phyloP scores from a whole-genome alignment of 2,888 invertebrate species.

The Dryomyza anilis region DNA sequence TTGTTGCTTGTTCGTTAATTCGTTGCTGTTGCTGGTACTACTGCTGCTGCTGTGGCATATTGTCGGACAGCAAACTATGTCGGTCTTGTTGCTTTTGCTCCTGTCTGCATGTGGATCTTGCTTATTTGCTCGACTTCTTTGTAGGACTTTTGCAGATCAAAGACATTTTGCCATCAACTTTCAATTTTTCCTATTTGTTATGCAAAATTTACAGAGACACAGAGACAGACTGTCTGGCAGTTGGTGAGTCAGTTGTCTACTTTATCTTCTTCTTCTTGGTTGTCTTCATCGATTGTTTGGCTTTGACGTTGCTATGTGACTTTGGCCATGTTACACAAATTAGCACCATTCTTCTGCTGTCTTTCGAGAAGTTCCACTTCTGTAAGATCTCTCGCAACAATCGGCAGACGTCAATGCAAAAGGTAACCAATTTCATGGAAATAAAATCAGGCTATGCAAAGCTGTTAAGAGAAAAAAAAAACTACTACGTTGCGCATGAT shows the following conservation, averaged over 20 bases:
- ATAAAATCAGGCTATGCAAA: too few relatives aligned
- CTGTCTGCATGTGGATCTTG: neutral
- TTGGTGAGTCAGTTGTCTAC: neutral
- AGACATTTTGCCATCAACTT: conserved; percentile 17
- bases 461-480: too few relatives aligned
- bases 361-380: too few relatives aligned
- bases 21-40: neutral
- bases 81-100: neutral
- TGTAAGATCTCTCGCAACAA: too few relatives aligned
- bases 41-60: neutral
- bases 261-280: neutral
- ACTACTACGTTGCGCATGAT: too few relatives aligned
- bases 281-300: neutral
- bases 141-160: neutral
- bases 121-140: neutral
- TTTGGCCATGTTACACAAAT: neutral
- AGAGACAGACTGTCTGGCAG: neutral
- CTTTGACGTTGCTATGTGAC: neutral
- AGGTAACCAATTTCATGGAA: too few relatives aligned
- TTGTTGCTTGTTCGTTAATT: neutral
- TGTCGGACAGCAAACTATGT: neutral
- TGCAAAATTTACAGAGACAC: neutral
- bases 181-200: conserved; percentile 21
- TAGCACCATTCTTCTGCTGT: too few relatives aligned
- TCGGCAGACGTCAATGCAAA: too few relatives aligned